Evolutionary conservation across 2,113 vertebrate genomes (phyloP), one percentile per base, ranked within the genome.

Genomic region (Tautogolabrus adspersus): DNA sequence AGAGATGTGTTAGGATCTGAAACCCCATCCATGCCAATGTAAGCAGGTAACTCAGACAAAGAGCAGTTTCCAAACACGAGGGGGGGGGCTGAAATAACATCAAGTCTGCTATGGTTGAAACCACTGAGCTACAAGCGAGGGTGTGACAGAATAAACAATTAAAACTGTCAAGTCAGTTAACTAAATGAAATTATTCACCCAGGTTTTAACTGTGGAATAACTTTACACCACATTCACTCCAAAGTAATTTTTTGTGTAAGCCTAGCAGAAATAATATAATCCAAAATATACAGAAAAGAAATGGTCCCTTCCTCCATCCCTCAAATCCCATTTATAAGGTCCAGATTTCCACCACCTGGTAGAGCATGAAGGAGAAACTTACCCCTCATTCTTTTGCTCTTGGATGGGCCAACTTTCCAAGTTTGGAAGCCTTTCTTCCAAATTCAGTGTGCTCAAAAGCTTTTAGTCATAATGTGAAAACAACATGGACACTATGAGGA

Each of bases 71-170:
- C 2, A 10, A 42, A 34, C 8, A 73, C 0, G 13, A 6, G 40
- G 30, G 5, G 18, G 40, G 30, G 5, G 18, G 52, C 40, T 47
- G 10, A 52, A 75, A 55, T 52, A 51, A 30, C 47, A 51, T 76
- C 66, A 21, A 38, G 59, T 71, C 37, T 47, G 60, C 74, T 40
- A 56, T 77, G 77, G 55, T 67, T 59, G 22, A 79, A 84, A 64
- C 71, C 44, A 19, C 72, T 3, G 18, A 26, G 68, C 56, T 72
- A 37, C 49, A 38, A 78, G 18, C 51, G 18, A 38, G 55, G 38
- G 7, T 49, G 55, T 56, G 59, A 66, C 63, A 65, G 56, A 83
- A 76, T 5, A 49, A 38, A 61, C 67, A 62, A 59, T 44, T 46
- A 34, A 70, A 57, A 40, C 68, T 65, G 83, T 77, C 60, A 57